Base-by-base conservation (phyloP, 1,140 invertebrate species). In the Sinella curviseta region DNA sequence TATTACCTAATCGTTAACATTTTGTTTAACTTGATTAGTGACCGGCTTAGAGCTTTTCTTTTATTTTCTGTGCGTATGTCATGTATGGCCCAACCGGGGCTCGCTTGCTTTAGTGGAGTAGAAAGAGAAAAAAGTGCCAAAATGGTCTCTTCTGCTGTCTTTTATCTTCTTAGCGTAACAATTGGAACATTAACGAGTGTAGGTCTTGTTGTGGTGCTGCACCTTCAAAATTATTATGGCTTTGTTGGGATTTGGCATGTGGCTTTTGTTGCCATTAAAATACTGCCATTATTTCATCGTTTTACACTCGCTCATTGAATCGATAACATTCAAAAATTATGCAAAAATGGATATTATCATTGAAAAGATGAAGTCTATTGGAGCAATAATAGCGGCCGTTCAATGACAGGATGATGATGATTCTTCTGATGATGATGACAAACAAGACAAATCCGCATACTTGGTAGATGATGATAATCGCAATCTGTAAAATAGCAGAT, bases 21-120 rank as follows among this genome's bases (percentile, higher is more conserved):
- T 60, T 48, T 48, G 39, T 60, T 60, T 60, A 60, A 60, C 57
- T 60, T 60, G 57, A 60, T 60, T 60, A 60, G 12, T 60, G 57
- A 60, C 57, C 57, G 24, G 14, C 57, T 60, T 60, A 48, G 39
- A 8, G 20, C 39, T 12, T 48, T 48, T 48, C n/a, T n/a, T n/a
- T n/a, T n/a, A n/a, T n/a, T n/a, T n/a, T n/a, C n/a, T n/a, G n/a
- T n/a, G n/a, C n/a, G n/a, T n/a, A n/a, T n/a, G n/a, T n/a, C n/a
- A n/a, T n/a, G n/a, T n/a, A n/a, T n/a, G n/a, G n/a, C n/a, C n/a
- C n/a, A n/a, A n/a, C n/a, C n/a, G n/a, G n/a, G n/a, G n/a, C n/a
- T n/a, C n/a, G n/a, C n/a, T n/a, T 12, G 39, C 39, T 48, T 48
- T 48, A 48, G 39, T n/a, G n/a, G n/a, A n/a, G n/a, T n/a, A n/a